phyloP scores from a whole-genome alignment of 2,113 vertebrate species.

The Macrotis lagotis region DNA sequence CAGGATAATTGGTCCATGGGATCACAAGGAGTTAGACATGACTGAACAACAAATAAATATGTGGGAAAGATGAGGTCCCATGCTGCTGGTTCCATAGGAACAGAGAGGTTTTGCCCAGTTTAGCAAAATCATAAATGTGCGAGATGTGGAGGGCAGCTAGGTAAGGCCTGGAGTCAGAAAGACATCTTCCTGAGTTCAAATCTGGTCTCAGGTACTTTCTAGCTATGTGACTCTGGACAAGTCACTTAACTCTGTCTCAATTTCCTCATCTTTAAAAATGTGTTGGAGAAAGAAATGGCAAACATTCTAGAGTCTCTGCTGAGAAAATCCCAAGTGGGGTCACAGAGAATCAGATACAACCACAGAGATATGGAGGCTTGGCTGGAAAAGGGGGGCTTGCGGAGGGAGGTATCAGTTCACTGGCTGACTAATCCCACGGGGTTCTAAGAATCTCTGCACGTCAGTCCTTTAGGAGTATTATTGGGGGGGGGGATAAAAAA shows the following conservation, averaged over 20 bases:
- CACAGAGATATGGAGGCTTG: background rate
- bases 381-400: too few relatives aligned
- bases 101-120: constrained; percentile 38
- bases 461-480: background rate
- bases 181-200: background rate
- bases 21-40: background rate
- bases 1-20: background rate
- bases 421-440: background rate
- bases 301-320: background rate
- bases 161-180: too few relatives aligned
- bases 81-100: constrained; percentile 38
- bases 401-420: background rate
- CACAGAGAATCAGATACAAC: too few relatives aligned
- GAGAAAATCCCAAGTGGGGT: background rate
- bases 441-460: background rate
- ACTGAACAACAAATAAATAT: background rate
- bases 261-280: background rate
- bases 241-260: background rate
- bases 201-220: background rate
- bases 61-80: constrained; percentile 6
- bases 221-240: constrained; percentile 29
- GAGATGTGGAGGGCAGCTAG: background rate
- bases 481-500: background rate
- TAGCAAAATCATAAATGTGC: background rate
- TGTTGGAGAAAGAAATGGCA: background rate